phyloP scores from a whole-genome alignment of 2,888 invertebrate genomes.

The Craniophora ligustri region DNA sequence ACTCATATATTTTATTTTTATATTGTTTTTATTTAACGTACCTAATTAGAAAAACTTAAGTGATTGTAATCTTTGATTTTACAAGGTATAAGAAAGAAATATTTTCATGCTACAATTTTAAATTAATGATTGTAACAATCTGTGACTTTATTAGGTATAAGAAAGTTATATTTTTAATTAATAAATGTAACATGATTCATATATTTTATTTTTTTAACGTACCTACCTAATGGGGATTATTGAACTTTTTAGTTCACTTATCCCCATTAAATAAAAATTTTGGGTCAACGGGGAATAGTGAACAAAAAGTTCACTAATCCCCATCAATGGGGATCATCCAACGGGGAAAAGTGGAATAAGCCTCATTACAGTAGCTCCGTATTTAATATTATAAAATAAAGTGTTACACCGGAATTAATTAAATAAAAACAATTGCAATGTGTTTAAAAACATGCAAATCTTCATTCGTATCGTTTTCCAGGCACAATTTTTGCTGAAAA shows the following conservation, averaged over 20 bases:
- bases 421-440: too few relatives aligned
- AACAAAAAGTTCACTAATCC: slow-evolving; percentile 20
- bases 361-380: too few relatives aligned
- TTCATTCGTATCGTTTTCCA: too few relatives aligned
- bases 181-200: too few relatives aligned
- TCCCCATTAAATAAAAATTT: slow-evolving; percentile 20
- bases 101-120: slow-evolving; percentile 19
- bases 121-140: too few relatives aligned
- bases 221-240: slow-evolving; percentile 13
- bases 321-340: slow-evolving; percentile 17
- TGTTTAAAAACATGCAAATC: too few relatives aligned
- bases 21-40: slow-evolving; percentile 21
- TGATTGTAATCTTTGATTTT: slow-evolving; percentile 20
- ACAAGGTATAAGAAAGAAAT: slow-evolving; percentile 11
- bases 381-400: too few relatives aligned
- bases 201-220: slow-evolving; percentile 11
- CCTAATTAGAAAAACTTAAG: slow-evolving; percentile 23
- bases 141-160: too few relatives aligned
- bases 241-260: slow-evolving; percentile 13
- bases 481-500: too few relatives aligned
- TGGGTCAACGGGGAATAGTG: slow-evolving; percentile 19
- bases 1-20: slow-evolving; percentile 19
- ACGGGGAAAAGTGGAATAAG: slow-evolving; percentile 22
- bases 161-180: too few relatives aligned
- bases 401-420: too few relatives aligned